phyloP scores from a whole-genome alignment of 2,888 invertebrate species.

The Cerastis rubricosa region DNA sequence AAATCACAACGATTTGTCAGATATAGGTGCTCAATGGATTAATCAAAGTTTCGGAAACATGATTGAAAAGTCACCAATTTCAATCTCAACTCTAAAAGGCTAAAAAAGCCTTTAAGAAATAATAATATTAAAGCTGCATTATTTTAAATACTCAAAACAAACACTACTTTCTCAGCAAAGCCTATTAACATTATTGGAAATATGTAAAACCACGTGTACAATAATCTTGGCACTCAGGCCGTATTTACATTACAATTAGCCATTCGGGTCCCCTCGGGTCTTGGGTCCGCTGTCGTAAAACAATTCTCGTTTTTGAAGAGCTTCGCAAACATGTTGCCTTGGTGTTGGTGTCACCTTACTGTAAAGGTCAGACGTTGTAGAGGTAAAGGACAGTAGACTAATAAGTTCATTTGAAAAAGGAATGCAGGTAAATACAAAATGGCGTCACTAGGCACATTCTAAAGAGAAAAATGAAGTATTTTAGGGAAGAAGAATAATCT shows the following conservation, averaged over 20 bases:
- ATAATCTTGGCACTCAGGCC: constrained; percentile 29
- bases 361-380: constrained; percentile 34
- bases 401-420: neutral
- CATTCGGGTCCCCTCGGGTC: constrained; percentile 34
- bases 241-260: constrained; percentile 65
- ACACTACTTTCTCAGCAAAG: constrained; percentile 7
- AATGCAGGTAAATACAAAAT: too few relatives aligned
- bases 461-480: too few relatives aligned
- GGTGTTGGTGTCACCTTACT: constrained; percentile 58
- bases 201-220: constrained; percentile 40
- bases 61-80: neutral
- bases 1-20: too few relatives aligned
- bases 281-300: constrained; percentile 52
- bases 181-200: constrained; percentile 35
- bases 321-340: constrained; percentile 65
- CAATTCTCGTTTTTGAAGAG: constrained; percentile 66
- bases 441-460: too few relatives aligned
- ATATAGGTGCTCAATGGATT: neutral
- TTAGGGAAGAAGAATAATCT: too few relatives aligned
- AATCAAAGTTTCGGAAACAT: neutral
- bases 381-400: constrained; percentile 21
- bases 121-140: neutral
- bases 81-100: neutral
- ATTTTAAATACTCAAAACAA: constrained; percentile 14
- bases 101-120: neutral